A percentile compares a stretch with the other conserved stretches of the same genome.
Conservation (phyloP, 2,797 vertebrate species). For the Emydoidea blandingii region DNA sequence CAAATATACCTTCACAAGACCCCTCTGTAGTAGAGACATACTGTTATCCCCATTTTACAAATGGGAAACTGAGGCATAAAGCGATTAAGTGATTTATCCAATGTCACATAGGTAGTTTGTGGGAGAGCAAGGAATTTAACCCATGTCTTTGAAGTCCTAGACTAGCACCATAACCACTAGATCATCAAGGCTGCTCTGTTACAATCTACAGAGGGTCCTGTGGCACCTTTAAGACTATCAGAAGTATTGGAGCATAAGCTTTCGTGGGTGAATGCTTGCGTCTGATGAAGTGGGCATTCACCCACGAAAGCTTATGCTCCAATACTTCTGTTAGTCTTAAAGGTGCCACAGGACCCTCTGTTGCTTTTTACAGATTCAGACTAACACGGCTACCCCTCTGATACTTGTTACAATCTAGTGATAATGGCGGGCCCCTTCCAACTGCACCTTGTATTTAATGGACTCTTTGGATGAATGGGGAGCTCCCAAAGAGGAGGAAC, state of each 20-base stretch:
- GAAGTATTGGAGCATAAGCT: too few species aligned
- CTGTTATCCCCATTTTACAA: neutral
- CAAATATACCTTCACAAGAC: neutral
- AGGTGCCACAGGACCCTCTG: too few species aligned
- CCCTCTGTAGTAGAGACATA: neutral
- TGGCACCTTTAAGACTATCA: too few species aligned
- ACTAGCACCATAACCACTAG: conserved; percentile 10
- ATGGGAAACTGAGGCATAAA: neutral
- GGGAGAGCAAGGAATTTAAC: neutral
- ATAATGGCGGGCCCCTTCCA: neutral
- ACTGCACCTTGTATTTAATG: neutral
- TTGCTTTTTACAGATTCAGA: too few species aligned
- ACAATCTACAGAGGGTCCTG: neutral
- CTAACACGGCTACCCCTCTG: too few species aligned
- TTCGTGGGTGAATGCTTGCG: too few species aligned
- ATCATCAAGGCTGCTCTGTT: neutral
- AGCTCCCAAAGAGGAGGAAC: neutral
- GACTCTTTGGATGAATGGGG: neutral
- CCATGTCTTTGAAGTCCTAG: neutral
- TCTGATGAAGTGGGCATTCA: too few species aligned
- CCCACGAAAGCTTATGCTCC: too few species aligned
- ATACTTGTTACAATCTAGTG: neutral
- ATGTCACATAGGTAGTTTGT: neutral
- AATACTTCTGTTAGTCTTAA: too few species aligned
- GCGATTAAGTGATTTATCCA: conserved; percentile 22